Base-by-base conservation (phyloP, 2,888 invertebrate genomes). In the Polyploca ridens region DNA sequence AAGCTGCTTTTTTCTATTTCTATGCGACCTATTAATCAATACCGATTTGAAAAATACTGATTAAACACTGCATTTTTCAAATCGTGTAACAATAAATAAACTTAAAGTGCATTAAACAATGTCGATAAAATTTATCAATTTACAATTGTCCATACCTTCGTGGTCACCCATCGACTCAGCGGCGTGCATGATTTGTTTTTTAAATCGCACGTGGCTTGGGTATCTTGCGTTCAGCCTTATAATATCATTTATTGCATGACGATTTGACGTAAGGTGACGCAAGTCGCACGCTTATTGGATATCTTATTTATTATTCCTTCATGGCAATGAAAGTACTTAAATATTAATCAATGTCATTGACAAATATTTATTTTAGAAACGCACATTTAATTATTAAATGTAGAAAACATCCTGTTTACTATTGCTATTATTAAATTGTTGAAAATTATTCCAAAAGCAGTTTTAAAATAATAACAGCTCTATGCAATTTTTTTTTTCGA, bases 351-450 rank as follows among this genome's bases (percentile, higher is more conserved):
- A 19, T 54, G 19, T 54, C 19, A 54, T 54, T 54, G 54, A 10
- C 19, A 54, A 54, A 54, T 54, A 54, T 54, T 54, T 54, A 54
- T 54, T 54, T 54, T 54, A 54, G 19, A 19, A 19, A 54, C 19
- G 19, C 19, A 19, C 6, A 54, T 13, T 41, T 41, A 3, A 10
- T 10, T 54, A 19, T 54, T 10, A 19, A 54, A 19, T 54, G 54
- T 54, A 10, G 19, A 19, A 54, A 54, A 54, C 54, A 54, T 54
- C 54, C 54, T 54, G 54, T 54, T 49, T 54, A 46, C n/a, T 19
- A n/a, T 19, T 49, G 49, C 7, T 7, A 49, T 0, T 7, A n/a
- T 14, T 46, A 5, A 14, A 46, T 49, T n/a, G n/a, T n/a, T n/a
- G 0, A 2, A 1, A 7, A 7, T n/a, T n/a, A n/a, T n/a, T n/a